Evolutionary conservation across 2,888 invertebrate species (phyloP).

Genomic region (Nematopogon swammerdamellus): DNA sequence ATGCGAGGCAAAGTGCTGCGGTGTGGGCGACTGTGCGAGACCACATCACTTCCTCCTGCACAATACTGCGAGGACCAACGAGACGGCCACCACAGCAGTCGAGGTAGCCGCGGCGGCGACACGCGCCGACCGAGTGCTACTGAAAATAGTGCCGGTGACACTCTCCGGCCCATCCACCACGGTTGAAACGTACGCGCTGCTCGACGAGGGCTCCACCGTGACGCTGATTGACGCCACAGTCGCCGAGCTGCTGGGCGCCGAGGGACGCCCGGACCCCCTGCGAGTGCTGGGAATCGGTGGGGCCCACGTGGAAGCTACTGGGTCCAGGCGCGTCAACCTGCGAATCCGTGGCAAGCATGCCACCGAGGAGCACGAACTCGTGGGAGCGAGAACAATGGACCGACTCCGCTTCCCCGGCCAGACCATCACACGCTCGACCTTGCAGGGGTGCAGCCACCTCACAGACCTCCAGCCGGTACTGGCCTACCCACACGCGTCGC

Average conservation of each 20-base stretch:
- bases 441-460: not conserved
- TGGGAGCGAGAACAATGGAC: not conserved
- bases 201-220: slow-evolving; percentile 1
- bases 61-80: not conserved
- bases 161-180: not conserved
- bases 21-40: not conserved
- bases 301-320: not conserved
- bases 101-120: not conserved
- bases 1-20: not conserved
- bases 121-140: not conserved
- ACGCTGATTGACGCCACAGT: slow-evolving; percentile 1
- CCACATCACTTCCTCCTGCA: slow-evolving; percentile 1
- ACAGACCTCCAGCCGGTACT: not conserved
- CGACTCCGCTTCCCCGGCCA: not conserved
- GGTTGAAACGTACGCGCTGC: not conserved
- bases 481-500: not conserved
- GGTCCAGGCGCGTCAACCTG: not conserved
- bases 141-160: slow-evolving; percentile 1
- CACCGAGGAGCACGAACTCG: not conserved
- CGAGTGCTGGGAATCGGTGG: not conserved
- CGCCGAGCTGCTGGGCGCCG: not conserved
- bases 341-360: not conserved
- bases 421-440: not conserved
- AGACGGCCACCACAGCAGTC: not conserved
- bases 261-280: slow-evolving; percentile 1